Conservation (phyloP, 2,888 invertebrate species). For the Megalurothrips usitatus region DNA sequence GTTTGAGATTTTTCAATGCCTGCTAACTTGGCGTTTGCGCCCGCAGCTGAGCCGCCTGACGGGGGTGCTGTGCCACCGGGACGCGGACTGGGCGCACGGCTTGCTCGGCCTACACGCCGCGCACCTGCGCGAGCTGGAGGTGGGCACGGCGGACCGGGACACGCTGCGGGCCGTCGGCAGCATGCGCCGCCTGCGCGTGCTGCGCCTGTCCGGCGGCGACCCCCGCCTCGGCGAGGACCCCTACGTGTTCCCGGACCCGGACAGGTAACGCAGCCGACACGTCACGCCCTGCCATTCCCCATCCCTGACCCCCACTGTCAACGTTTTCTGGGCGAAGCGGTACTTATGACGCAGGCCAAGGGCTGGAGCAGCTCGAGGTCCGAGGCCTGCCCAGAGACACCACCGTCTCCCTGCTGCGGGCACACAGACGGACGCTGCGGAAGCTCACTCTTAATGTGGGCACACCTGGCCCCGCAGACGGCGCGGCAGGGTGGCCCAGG, state of each 20-base stretch:
- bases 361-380: background rate
- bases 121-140: background rate
- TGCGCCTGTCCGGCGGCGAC: slow-evolving; percentile 2
- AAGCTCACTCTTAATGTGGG: background rate
- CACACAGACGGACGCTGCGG: background rate
- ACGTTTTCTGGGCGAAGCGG: too few relatives aligned
- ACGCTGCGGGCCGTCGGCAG: background rate
- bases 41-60: background rate
- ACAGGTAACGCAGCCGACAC: background rate
- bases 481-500: background rate
- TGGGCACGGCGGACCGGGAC: background rate
- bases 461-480: background rate
- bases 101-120: background rate
- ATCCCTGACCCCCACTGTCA: too few relatives aligned
- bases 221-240: background rate
- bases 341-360: too few relatives aligned
- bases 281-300: background rate
- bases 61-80: slow-evolving; percentile 8
- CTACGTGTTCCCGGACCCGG: background rate
- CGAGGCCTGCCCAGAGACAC: background rate
- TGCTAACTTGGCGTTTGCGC: too few relatives aligned
- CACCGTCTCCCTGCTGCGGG: background rate
- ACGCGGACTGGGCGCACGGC: background rate
- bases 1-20: too few relatives aligned
- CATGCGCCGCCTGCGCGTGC: background rate